phyloP scores from a whole-genome alignment of 2,888 invertebrate species.

The Gerris lacustris region DNA sequence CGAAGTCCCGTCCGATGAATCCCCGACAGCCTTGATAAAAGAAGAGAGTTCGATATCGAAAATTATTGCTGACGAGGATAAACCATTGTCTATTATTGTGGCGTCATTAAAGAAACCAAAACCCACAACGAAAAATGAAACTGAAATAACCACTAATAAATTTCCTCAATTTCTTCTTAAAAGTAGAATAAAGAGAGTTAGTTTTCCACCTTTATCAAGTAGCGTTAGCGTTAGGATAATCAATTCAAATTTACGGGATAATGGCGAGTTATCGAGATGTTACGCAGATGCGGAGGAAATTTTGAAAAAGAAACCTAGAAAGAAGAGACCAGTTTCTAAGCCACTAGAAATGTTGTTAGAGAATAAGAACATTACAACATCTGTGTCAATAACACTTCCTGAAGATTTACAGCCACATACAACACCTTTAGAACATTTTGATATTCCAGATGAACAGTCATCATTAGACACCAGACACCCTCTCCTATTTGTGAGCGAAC shows the following conservation, averaged over 20 bases:
- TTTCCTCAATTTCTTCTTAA: conserved; percentile 29
- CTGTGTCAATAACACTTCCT: conserved; percentile 4
- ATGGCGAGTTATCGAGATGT: conserved; percentile 41
- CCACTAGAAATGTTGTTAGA: conserved; percentile 38
- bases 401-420: too few species aligned
- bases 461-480: too few species aligned
- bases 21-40: too few species aligned
- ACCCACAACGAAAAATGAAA: conserved; percentile 24
- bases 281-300: conserved; percentile 41
- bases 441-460: too few species aligned
- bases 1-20: too few species aligned
- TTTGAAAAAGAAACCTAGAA: conserved; percentile 38
- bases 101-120: conserved; percentile 25
- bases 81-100: too few species aligned
- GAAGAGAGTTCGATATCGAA: too few species aligned
- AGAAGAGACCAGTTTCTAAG: conserved; percentile 37
- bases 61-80: too few species aligned
- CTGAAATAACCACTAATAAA: conserved; percentile 14
- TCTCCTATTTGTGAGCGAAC: too few species aligned
- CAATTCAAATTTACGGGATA: conserved; percentile 32
- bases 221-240: conserved; percentile 27
- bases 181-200: conserved; percentile 28
- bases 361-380: conserved; percentile 20
- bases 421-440: too few species aligned
- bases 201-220: conserved; percentile 30